Evolutionary conservation across 2,797 vertebrate species (phyloP).

Genomic region (Borostomias antarcticus): DNA sequence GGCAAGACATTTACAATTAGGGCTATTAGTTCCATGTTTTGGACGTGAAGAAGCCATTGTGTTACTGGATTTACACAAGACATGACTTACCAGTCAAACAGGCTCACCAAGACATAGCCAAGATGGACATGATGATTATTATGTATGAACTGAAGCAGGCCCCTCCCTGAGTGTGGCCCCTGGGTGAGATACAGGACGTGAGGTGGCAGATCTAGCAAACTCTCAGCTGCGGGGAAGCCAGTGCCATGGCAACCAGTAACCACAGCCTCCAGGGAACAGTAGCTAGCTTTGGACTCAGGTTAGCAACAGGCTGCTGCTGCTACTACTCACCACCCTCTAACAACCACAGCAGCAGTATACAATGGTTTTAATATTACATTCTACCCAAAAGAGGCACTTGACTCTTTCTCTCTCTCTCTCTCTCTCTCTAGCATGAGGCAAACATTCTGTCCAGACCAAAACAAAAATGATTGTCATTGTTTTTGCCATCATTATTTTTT

Average conservation of each 20-base stretch:
- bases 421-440: background rate
- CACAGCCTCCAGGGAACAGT: background rate
- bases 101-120: background rate
- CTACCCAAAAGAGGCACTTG: background rate
- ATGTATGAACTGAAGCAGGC: too few species aligned
- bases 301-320: background rate
- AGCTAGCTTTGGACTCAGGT: background rate
- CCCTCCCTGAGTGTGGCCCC: background rate
- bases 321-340: background rate
- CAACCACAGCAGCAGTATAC: background rate
- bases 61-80: background rate
- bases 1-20: background rate
- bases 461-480: background rate
- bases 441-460: background rate
- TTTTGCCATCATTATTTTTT: too few species aligned
- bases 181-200: background rate
- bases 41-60: too few species aligned
- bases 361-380: background rate
- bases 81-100: constrained; percentile 2
- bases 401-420: background rate
- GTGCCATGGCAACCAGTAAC: constrained; percentile 3
- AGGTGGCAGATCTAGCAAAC: background rate
- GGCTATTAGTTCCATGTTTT: background rate
- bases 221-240: background rate
- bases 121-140: background rate